Evolutionary conservation across 2,113 vertebrate species (phyloP).

Genomic region (Cryptotis parvus): DNA sequence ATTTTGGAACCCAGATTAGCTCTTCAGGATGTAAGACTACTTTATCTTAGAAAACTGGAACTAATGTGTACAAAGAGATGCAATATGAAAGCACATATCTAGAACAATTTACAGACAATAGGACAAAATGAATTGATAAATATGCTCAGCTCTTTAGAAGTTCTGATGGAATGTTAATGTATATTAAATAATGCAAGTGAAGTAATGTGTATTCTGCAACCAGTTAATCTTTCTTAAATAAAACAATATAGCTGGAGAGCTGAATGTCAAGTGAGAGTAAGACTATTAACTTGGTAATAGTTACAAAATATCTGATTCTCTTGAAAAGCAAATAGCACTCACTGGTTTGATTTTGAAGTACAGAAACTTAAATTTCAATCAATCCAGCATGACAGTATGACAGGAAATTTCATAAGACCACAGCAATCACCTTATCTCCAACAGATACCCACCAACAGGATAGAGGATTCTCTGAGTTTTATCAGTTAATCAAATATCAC

Average conservation of each 20-base stretch:
- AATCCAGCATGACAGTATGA: not conserved
- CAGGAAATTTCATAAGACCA: not conserved
- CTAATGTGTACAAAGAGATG: too few species aligned
- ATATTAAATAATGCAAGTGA: slow-evolving; percentile 34
- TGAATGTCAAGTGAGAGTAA: slow-evolving; percentile 52
- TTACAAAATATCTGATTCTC: slow-evolving; percentile 41
- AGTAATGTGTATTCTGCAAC: slow-evolving; percentile 8
- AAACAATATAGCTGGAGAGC: not conserved
- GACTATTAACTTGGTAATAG: slow-evolving; percentile 10
- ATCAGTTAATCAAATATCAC: not conserved
- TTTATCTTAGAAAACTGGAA: not conserved
- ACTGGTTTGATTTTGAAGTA: slow-evolving; percentile 50
- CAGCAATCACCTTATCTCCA: slow-evolving; percentile 40
- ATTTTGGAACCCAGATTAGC: not conserved
- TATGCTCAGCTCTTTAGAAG: not conserved
- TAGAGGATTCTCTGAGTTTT: not conserved
- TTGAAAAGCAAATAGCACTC: slow-evolving; percentile 54
- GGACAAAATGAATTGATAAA: slow-evolving; percentile 27
- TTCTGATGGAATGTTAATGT: slow-evolving; percentile 52
- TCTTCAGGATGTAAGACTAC: not conserved
- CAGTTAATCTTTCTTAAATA: slow-evolving; percentile 44
- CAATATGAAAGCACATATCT: not conserved
- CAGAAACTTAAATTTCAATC: slow-evolving; percentile 56
- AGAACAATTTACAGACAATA: slow-evolving; percentile 46
- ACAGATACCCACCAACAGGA: not conserved